Evolutionary conservation across 2,797 vertebrate species (phyloP).

Genomic region (Rhinichthys osculus): DNA sequence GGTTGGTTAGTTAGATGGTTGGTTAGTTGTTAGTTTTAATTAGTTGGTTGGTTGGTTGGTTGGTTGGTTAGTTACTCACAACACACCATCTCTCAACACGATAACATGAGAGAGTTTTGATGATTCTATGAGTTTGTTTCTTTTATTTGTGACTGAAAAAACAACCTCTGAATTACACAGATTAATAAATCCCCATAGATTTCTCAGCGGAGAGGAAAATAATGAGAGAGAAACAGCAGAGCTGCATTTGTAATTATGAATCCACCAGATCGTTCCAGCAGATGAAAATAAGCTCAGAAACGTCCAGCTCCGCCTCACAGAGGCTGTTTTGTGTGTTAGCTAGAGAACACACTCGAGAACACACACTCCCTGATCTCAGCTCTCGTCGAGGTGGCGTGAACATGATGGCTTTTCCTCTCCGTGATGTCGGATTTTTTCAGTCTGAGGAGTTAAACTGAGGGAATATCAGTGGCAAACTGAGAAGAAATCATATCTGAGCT

Average conservation of each 20-base stretch:
- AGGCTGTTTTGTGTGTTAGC: constrained; percentile 71
- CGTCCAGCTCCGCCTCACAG: constrained; percentile 64
- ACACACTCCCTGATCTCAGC: constrained; percentile 57
- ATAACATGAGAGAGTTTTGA: neutral
- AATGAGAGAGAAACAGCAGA: constrained; percentile 21
- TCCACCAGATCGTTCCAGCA: constrained; percentile 63
- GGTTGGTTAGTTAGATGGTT: neutral
- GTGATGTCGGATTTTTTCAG: constrained; percentile 64
- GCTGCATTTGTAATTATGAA: constrained; percentile 70
- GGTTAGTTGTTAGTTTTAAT: neutral
- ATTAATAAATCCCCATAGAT: constrained; percentile 8
- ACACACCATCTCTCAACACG: neutral
- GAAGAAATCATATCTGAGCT: neutral
- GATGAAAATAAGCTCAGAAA: constrained; percentile 55
- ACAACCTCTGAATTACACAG: neutral
- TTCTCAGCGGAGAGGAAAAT: neutral
- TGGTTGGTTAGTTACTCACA: neutral
- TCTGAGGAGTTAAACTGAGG: neutral
- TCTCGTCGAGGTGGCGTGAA: constrained; percentile 67
- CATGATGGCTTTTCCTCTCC: constrained; percentile 59
- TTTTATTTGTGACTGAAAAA: constrained; percentile 9
- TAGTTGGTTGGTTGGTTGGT: neutral
- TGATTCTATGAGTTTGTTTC: neutral
- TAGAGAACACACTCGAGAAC: constrained; percentile 56
- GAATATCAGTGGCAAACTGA: neutral